phyloP scores from a whole-genome alignment of 1,140 invertebrate genomes.

The Philaenus spumarius region DNA sequence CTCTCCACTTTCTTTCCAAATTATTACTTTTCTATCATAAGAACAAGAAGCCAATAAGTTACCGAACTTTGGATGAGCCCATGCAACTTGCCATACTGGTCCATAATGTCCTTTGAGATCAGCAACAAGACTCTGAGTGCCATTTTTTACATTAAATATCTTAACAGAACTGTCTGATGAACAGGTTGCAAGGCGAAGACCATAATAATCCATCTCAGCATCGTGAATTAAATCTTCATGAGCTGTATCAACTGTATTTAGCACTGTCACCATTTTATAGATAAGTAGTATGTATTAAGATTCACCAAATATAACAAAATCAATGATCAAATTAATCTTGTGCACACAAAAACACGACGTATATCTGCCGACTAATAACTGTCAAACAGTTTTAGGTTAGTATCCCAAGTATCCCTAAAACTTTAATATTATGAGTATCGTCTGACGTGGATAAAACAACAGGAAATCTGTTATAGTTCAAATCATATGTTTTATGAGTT shows the following conservation, averaged over 20 bases:
- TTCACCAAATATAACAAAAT: no score
- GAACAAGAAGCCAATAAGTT: constrained; percentile 93
- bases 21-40: constrained; percentile 92
- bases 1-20: constrained; percentile 79
- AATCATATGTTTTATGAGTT: no score
- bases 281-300: no score
- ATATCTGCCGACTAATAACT: no score
- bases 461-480: no score
- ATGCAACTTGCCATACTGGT: constrained; percentile 96
- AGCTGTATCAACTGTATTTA: constrained; percentile 94
- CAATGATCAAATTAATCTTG: no score
- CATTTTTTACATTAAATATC: constrained; percentile 92
- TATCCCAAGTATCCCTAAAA: no score
- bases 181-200: constrained; percentile 91
- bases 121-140: constrained; percentile 78
- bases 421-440: no score
- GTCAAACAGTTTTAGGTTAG: no score
- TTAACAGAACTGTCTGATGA: constrained; percentile 96
- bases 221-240: constrained; percentile 99
- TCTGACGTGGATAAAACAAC: no score
- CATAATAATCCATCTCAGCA: constrained; percentile 98
- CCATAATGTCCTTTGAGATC: constrained; percentile 95
- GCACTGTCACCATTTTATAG: constrained; percentile 71
- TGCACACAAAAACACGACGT: no score
- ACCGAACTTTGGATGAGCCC: constrained; percentile 96